phyloP scores from a whole-genome alignment of 92 coral and sea anemone species.

The Chrysogorgia sp. region DNA sequence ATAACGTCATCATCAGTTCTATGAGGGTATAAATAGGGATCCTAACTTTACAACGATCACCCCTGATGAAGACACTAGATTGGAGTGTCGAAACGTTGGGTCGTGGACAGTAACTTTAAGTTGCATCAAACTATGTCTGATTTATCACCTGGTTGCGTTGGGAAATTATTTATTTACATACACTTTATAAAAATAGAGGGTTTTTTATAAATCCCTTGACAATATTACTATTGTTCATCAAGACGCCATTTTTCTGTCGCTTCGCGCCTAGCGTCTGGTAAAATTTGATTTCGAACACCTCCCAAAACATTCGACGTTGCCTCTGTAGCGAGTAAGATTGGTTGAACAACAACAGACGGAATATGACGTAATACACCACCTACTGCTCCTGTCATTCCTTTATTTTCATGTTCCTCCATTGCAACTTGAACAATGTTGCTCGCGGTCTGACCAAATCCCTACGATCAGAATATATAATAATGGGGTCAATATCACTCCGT shows the following conservation, averaged over 20 bases:
- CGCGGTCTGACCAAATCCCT: conserved; percentile 97
- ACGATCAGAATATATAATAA: neutral
- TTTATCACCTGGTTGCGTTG: no score
- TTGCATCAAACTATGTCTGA: no score
- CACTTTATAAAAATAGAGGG: neutral
- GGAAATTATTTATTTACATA: neutral
- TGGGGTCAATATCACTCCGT: no score
- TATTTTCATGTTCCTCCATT: conserved; percentile 94
- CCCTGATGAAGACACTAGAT: no score
- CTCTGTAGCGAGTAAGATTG: conserved; percentile 92
- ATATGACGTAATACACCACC: conserved; percentile 97
- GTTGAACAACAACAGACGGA: conserved; percentile 97
- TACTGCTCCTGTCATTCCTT: conserved; percentile 96
- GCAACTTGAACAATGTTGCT: conserved; percentile 92
- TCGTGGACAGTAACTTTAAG: no score
- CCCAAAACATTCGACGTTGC: conserved; percentile 98
- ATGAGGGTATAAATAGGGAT: no score
- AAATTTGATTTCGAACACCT: conserved; percentile 95
- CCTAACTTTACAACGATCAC: no score
- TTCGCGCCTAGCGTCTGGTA: conserved; percentile 97
- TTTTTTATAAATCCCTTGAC: neutral
- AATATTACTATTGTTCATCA: conserved; percentile 27
- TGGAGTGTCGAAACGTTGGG: no score
- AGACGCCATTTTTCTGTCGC: conserved; percentile 98
- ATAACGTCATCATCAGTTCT: no score